Base-by-base conservation (phyloP, 2,888 invertebrate species). In the Eucera pruinosa region DNA sequence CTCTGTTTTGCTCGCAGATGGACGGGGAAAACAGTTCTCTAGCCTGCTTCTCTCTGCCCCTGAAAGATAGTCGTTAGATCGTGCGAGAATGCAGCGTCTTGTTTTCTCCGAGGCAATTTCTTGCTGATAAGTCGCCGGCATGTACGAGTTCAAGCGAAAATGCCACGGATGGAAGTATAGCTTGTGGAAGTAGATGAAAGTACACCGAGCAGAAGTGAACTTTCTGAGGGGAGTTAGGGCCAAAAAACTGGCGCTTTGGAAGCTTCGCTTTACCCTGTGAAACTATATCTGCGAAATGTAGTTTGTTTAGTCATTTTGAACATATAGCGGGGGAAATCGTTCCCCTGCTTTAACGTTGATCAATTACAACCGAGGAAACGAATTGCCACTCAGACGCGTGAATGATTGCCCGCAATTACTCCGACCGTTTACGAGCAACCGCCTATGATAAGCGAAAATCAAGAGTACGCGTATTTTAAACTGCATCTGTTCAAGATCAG, bases 81-180 rank as follows among this genome's bases (percentile, higher is more conserved):
- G 86, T 87, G 88, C 86, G 85, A 87, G 87, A 88, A 88, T 87
- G 87, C 87, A 81, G 81, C 77, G 83, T 79, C 85, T 88, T 86
- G 86, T 86, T 86, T 79, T 78, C 83, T 60, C 55, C 69, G 67
- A 83, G 80, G 84, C 81, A 86, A 86, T 85, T 85, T 85, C 85
- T 85, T 74, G 81, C 78, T 83, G 83, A 84, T 82, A 84, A 80
- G 85, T 80, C 73, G 81, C 68, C 65, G 74, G 73, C 58, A 67
- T 78, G 78, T 68, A 70, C 66, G 45, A 45, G 54, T 36, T 39
- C 57, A 58, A 71, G 58, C 48, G 57, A 58, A 60, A 50, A 25
- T 33, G 25, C 64, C 47, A 62, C 23, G 50, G 50, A 18, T 27
- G 27, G 30, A 39, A 11, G 58, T 65, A 7, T 33, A 33, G n/a